These are phyloP conservation scores for Drosophila azteca DNA, from an alignment of 1,140 invertebrate genomes.

Conservation along the genomic window DNA sequence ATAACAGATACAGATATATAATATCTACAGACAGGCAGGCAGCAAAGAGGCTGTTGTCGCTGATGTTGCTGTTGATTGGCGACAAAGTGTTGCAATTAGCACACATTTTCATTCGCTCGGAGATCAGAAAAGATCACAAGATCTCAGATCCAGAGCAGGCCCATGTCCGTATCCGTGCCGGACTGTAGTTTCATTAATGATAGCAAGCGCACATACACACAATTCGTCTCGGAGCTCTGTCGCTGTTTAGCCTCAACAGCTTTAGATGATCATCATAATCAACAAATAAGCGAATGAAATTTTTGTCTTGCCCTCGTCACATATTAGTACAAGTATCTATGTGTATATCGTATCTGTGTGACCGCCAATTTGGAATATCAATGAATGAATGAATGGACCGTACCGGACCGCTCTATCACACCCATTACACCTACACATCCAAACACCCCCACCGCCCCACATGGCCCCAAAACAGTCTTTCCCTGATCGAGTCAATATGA, in stretches of 20 bases:
- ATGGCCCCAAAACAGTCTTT: not conserved
- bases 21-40: not conserved
- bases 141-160: conserved; percentile 11
- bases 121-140: conserved; percentile 38
- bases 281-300: conserved; percentile 35
- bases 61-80: conserved; percentile 51
- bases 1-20: conserved; percentile 13
- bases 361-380: conserved; percentile 66
- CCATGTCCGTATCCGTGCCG: conserved; percentile 12
- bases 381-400: conserved; percentile 54
- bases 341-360: conserved; percentile 25
- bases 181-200: conserved; percentile 43
- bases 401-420: conserved; percentile 31
- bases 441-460: conserved; percentile 7
- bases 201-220: conserved; percentile 28
- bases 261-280: conserved; percentile 49
- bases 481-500: conserved; percentile 15
- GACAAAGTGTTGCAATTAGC: conserved; percentile 70
- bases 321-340: conserved; percentile 1
- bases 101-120: conserved; percentile 53
- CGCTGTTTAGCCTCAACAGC: conserved; percentile 34
- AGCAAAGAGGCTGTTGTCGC: conserved; percentile 26
- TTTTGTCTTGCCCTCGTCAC: not conserved
- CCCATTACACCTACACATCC: conserved; percentile 3
- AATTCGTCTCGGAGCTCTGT: conserved; percentile 16